Conservation (phyloP, 2,113 vertebrate species). For the Synchiropus splendidus region DNA sequence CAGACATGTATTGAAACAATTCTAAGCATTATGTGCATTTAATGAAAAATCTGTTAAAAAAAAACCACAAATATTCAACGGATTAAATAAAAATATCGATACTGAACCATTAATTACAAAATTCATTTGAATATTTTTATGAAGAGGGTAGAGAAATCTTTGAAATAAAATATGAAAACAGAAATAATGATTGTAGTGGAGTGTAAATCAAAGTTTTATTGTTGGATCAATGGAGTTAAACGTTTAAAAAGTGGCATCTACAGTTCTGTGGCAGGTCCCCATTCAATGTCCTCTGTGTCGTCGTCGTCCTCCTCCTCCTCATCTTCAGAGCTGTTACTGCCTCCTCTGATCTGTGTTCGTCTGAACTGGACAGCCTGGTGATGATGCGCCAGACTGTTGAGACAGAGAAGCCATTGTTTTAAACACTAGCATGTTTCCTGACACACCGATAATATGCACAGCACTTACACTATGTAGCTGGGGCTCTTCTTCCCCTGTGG, state of each 20-base stretch:
- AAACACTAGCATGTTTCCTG: background rate
- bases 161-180: too few relatives aligned
- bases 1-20: too few relatives aligned
- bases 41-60: too few relatives aligned
- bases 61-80: too few relatives aligned
- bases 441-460: too few relatives aligned
- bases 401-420: background rate
- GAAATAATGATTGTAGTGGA: too few relatives aligned
- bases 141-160: too few relatives aligned
- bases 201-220: background rate
- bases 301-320: slow-evolving; percentile 53
- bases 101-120: too few relatives aligned
- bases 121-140: too few relatives aligned
- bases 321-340: slow-evolving; percentile 72
- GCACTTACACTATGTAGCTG: slow-evolving; percentile 62
- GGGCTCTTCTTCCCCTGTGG: slow-evolving; percentile 44
- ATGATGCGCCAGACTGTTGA: slow-evolving; percentile 72
- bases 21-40: too few relatives aligned
- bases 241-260: slow-evolving; percentile 40
- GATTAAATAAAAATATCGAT: too few relatives aligned
- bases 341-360: slow-evolving; percentile 74
- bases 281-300: slow-evolving; percentile 66
- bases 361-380: slow-evolving; percentile 74
- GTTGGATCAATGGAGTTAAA: background rate
- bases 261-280: slow-evolving; percentile 90